phyloP scores from a whole-genome alignment of 2,113 vertebrate genomes.

The Onychostoma macrolepis region DNA sequence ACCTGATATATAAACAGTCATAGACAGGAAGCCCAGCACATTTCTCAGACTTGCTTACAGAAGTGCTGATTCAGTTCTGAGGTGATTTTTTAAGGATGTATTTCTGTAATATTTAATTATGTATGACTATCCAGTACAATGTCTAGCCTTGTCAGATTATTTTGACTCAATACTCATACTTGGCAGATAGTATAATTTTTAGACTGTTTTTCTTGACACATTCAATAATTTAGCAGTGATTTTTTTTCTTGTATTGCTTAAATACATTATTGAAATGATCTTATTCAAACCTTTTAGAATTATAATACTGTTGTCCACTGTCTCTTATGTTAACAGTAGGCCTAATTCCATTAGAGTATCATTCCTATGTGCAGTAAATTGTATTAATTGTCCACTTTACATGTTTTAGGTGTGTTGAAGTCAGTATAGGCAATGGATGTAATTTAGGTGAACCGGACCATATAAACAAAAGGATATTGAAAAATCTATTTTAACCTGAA shows the following conservation, averaged over 20 bases:
- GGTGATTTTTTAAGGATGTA: constrained; percentile 1
- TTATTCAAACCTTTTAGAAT: not conserved
- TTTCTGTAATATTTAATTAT: constrained; percentile 27
- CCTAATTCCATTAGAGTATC: not conserved
- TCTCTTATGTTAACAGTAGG: not conserved
- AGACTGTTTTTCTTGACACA: not conserved
- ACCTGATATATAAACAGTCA: not conserved
- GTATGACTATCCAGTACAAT: constrained; percentile 3
- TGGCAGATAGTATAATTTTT: not conserved
- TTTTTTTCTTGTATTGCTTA: not conserved
- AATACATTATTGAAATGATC: not conserved
- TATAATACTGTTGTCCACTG: not conserved
- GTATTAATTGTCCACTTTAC: not conserved
- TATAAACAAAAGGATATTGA: not conserved
- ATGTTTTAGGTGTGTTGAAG: not conserved
- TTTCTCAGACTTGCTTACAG: not conserved
- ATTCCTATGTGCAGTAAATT: not conserved
- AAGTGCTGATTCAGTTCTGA: not conserved
- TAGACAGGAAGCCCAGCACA: not conserved
- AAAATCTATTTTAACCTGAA: constrained; percentile 9
- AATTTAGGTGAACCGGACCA: not conserved
- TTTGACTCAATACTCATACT: not conserved
- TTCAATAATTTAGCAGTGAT: not conserved
- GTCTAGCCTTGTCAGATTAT: not conserved
- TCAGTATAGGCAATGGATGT: not conserved